These are phyloP conservation scores for Vesta saturnalis DNA, from an alignment of 2,888 invertebrate species.

Conservation along the genomic window DNA sequence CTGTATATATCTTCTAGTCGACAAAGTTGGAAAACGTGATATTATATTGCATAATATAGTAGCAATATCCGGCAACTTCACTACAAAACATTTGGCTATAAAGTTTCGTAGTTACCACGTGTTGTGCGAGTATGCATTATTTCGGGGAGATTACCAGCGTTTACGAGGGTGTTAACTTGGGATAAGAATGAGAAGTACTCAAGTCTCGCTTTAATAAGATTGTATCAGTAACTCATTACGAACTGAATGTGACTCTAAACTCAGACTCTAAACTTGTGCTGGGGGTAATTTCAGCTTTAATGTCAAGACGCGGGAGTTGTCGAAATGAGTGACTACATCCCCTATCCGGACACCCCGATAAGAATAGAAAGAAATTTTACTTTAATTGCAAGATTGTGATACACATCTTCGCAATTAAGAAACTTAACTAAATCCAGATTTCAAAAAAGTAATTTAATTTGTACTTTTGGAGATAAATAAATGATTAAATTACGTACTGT, in stretches of 20 bases:
- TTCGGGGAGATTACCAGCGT: conserved; percentile 48
- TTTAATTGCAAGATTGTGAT: conserved; percentile 57
- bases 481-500: conserved; percentile 31
- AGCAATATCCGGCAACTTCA: conserved; percentile 27
- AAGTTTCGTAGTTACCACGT: conserved; percentile 44
- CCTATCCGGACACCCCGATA: conserved; percentile 46
- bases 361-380: conserved; percentile 54
- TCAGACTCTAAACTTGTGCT: conserved; percentile 41
- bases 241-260: conserved; percentile 51
- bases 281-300: conserved; percentile 54
- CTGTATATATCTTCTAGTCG: background rate
- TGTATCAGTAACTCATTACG: conserved; percentile 57
- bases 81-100: conserved; percentile 33
- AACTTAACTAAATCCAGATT: conserved; percentile 54
- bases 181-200: conserved; percentile 54
- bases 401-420: conserved; percentile 55
- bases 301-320: conserved; percentile 45
- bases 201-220: conserved; percentile 54
- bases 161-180: conserved; percentile 53
- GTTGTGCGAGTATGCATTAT: conserved; percentile 47
- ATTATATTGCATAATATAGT: conserved; percentile 28
- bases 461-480: conserved; percentile 31
- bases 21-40: background rate
- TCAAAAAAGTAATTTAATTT: conserved; percentile 49
- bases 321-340: conserved; percentile 43